Evolutionary conservation across 2,113 vertebrate species (phyloP), one percentile per base, ranked within the genome.

Genomic region (Noturus placidus): DNA sequence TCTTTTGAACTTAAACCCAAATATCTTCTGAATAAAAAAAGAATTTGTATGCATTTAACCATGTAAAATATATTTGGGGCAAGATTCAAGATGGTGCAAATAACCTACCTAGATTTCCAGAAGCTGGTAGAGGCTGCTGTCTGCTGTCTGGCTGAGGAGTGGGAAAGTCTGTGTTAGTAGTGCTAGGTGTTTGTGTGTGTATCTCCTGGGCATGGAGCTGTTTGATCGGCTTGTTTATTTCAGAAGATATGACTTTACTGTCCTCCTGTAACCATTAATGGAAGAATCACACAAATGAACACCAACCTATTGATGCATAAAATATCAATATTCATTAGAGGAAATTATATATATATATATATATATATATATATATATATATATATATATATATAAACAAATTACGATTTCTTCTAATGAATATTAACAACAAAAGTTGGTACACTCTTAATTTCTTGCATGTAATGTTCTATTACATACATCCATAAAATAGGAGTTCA

Each of bases 91-190:
- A 56, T 46, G 19, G 4, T 61, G 35, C 33, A 46, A 70, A 59
- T 20, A 54, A 9, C 61, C 5, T 90, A 92, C 91, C 91, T 27
- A 92, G 82, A 84, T 82, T 89, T 14, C 91, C 90, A 54, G 85
- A 9, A 69, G 79, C 38, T 10, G 87, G 74, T 30, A 67, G 46
- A n/a, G 83, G n/a, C 33, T 74, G 87, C 27, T 88, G 82, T 72
- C 59, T 83, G 70, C 42, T 80, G 30, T 38, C 72, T 76, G 85
- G 67, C 27, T 80, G 72, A 76, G 83, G 83, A 57, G n/a, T 69
- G 38, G 38, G 27, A 30, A 61, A 17, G 22, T 90, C 87, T 61
- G 59, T 54, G 27, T 65, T 61, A 46, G 30, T 74, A 81, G 50
- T 87, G 84, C 82, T 86, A 50, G 17, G n/a, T 46, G 63, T 63